A percentile compares a stretch with the other conserved stretches of the same genome.
Conservation (phyloP, 1,140 invertebrate species). For the Hyphantria cunea region DNA sequence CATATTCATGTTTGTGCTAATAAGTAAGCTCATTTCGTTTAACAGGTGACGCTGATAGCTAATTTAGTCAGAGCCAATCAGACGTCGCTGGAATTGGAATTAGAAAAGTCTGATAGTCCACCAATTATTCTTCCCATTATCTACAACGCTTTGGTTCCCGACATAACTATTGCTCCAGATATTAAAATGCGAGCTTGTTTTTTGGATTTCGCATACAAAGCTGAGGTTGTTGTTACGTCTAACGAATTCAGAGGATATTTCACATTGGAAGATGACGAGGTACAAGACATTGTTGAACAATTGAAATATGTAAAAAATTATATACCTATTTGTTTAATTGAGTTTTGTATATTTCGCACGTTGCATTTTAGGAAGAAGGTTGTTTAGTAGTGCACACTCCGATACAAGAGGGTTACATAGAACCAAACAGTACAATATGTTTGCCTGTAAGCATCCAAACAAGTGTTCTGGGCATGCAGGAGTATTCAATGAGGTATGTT, state of each 20-base stretch:
- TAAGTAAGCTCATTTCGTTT: not conserved
- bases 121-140: conserved; percentile 64
- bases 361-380: conserved; percentile 45
- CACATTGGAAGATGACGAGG: conserved; percentile 53
- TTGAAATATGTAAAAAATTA: too few relatives aligned
- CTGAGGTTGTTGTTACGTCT: conserved; percentile 51
- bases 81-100: conserved; percentile 64
- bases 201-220: conserved; percentile 56
- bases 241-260: conserved; percentile 69
- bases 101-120: conserved; percentile 71
- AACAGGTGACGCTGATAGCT: conserved; percentile 66
- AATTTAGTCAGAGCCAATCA: conserved; percentile 69
- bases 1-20: too few relatives aligned
- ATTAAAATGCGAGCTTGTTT: conserved; percentile 65
- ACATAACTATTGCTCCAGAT: conserved; percentile 57
- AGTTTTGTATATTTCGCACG: too few relatives aligned
- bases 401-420: conserved; percentile 62
- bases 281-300: conserved; percentile 31
- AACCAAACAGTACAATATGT: conserved; percentile 55
- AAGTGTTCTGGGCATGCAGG: conserved; percentile 54
- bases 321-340: too few relatives aligned
- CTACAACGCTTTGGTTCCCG: conserved; percentile 65
- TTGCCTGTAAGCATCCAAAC: conserved; percentile 59
- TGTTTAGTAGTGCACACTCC: conserved; percentile 55
- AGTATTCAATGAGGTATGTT: conserved; percentile 57